Percentiles rank a stretch among this genome's conserved stretches.
phyloP scores from a whole-genome alignment of 2,113 vertebrate species.

The Trogon surrucura region DNA sequence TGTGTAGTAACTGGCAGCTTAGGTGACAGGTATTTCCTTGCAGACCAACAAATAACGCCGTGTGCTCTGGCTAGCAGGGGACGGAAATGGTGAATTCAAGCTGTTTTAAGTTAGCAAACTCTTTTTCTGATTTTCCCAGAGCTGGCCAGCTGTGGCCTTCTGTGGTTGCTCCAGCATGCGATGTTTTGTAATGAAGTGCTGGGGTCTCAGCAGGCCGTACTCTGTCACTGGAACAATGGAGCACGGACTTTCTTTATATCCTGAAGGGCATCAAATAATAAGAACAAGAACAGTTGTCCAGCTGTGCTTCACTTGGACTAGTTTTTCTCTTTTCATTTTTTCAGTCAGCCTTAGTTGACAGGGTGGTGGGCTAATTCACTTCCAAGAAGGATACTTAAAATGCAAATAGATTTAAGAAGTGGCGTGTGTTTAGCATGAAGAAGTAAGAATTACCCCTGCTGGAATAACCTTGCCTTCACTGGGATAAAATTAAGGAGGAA shows the following conservation, averaged over 20 bases:
- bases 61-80: not conserved
- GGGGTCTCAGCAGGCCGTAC: slow-evolving; percentile 35
- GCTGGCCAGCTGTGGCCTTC: slow-evolving; percentile 13
- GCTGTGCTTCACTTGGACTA: slow-evolving; percentile 35
- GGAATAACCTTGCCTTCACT: not conserved
- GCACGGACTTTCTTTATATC: slow-evolving; percentile 6
- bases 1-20: not conserved
- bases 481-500: not conserved
- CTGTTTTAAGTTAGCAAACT: not conserved
- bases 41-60: not conserved
- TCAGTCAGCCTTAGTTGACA: not conserved
- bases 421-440: not conserved
- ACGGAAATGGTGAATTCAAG: not conserved
- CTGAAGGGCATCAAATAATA: slow-evolving; percentile 37
- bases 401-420: slow-evolving; percentile 5
- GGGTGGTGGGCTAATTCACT: not conserved
- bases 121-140: not conserved
- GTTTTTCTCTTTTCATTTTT: slow-evolving; percentile 28
- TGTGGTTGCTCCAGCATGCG: not conserved
- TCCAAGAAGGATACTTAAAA: not conserved
- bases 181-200: slow-evolving; percentile 22
- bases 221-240: slow-evolving; percentile 52
- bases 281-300: slow-evolving; percentile 38
- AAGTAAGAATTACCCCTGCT: not conserved
- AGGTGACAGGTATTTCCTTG: not conserved